Percentiles rank a stretch among this genome's conserved stretches.
phyloP scores from a whole-genome alignment of 2,888 invertebrate species.

The Neoaliturus tenellus region DNA sequence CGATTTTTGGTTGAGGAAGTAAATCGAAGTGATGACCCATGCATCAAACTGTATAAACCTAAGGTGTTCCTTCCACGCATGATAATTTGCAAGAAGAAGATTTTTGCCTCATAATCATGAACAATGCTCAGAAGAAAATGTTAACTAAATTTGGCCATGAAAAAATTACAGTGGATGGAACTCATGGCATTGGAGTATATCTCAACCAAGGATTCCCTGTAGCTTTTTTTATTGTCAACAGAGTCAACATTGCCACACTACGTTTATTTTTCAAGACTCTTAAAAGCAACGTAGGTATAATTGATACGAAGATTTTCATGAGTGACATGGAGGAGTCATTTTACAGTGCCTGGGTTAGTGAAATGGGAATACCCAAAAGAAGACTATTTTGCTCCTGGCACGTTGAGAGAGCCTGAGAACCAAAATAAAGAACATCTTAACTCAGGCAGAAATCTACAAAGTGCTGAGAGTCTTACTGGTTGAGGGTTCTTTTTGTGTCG shows the following conservation, averaged over 20 bases:
- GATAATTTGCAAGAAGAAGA: neutral
- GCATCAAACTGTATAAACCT: neutral
- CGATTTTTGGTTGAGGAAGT: neutral
- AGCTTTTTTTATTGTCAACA: neutral
- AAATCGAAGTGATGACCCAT: neutral
- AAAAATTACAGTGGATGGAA: neutral
- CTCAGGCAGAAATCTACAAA: too few relatives aligned
- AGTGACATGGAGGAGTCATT: neutral
- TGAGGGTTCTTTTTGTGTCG: too few relatives aligned
- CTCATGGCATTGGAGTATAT: neutral
- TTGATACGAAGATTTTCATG: neutral
- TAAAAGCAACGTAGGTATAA: neutral
- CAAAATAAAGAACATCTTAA: too few relatives aligned
- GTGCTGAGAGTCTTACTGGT: too few relatives aligned
- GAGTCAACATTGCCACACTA: neutral
- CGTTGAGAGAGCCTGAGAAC: too few relatives aligned
- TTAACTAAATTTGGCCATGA: neutral
- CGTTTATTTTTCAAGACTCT: neutral
- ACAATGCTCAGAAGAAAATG: neutral
- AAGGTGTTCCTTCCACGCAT: neutral
- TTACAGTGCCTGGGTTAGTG: neutral
- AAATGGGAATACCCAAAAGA: too few relatives aligned
- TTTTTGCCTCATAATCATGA: neutral
- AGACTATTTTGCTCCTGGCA: neutral
- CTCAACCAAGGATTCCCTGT: neutral